Percentiles rank a stretch among this genome's conserved stretches.
phyloP scores from a whole-genome alignment of 30 jellyfish, hydroid and myxozoan genomes.

The Pseudorhiza aurosa region DNA sequence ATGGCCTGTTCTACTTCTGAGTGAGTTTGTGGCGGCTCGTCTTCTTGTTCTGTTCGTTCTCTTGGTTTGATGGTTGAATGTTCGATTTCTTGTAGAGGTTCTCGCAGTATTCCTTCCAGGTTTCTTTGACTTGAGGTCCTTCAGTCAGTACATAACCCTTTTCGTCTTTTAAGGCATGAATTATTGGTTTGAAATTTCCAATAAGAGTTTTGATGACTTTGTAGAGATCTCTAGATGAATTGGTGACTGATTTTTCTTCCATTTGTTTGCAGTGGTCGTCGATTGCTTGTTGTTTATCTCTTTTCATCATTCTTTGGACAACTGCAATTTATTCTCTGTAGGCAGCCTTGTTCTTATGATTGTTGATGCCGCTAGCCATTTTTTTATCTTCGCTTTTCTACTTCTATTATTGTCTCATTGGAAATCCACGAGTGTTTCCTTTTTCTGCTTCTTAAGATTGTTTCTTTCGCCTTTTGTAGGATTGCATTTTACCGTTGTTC shows the following conservation, averaged over 20 bases:
- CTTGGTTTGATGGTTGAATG: not conserved
- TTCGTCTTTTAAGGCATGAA: conserved; percentile 6
- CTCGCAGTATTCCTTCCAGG: conserved; percentile 16
- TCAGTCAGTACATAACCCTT: conserved; percentile 9
- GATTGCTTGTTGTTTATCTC: not conserved
- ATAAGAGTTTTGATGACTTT: not conserved
- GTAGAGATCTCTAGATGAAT: not conserved
- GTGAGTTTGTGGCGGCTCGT: not conserved
- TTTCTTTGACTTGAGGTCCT: not conserved
- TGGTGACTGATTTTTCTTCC: not conserved
- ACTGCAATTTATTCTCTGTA: not conserved
- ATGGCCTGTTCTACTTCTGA: not conserved
- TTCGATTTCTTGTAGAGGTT: not conserved
- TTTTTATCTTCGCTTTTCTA: conserved; percentile 38
- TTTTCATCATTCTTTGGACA: not conserved
- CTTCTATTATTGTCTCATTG: conserved; percentile 2
- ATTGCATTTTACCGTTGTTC: too few species aligned
- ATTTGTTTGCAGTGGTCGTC: not conserved
- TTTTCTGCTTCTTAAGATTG: conserved; percentile 11
- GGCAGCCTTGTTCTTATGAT: conserved; percentile 16
- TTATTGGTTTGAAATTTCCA: not conserved
- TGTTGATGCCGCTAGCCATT: too few species aligned
- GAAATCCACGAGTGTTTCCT: conserved; percentile 25
- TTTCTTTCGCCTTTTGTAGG: conserved; percentile 9
- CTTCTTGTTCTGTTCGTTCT: not conserved